Evolutionary conservation across 2,888 invertebrate genomes (phyloP).

Genomic region (Peribatodes rhomboidaria): DNA sequence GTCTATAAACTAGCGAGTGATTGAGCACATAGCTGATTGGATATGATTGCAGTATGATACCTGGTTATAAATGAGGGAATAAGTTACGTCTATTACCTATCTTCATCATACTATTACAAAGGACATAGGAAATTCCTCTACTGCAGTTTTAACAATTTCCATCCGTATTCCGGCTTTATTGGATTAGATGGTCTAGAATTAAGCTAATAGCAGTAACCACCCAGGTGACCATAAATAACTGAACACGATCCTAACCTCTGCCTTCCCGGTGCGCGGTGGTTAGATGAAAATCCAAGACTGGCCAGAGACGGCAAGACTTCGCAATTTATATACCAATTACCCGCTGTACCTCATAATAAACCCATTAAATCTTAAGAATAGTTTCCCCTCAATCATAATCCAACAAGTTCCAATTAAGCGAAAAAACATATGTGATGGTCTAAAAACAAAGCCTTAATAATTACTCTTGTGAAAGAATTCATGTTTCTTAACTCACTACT

Average conservation of each 20-base stretch:
- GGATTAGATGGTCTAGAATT: constrained; percentile 28
- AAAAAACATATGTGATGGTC: constrained; percentile 33
- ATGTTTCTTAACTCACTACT: constrained; percentile 32
- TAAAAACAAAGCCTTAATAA: constrained; percentile 38
- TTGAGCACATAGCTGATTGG: neutral
- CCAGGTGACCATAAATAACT: constrained; percentile 37
- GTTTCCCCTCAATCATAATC: constrained; percentile 27
- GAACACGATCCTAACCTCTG: constrained; percentile 47
- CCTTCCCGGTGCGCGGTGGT: constrained; percentile 27
- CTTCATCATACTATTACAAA: neutral
- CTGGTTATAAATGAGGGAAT: neutral
- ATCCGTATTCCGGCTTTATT: constrained; percentile 20
- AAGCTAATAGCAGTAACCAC: constrained; percentile 29
- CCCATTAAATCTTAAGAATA: constrained; percentile 25
- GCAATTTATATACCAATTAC: constrained; percentile 33
- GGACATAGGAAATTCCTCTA: constrained; percentile 4
- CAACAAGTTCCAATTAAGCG: constrained; percentile 27
- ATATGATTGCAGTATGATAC: too few species aligned
- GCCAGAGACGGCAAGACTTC: constrained; percentile 5
- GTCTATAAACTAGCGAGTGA: neutral
- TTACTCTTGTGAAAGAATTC: constrained; percentile 32
- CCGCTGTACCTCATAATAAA: constrained; percentile 15
- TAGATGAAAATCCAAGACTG: constrained; percentile 22
- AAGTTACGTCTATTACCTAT: neutral
- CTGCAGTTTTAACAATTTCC: constrained; percentile 20